Evolutionary conservation across 1,140 invertebrate species (phyloP).

Genomic region (Drosophila parabipectinata): DNA sequence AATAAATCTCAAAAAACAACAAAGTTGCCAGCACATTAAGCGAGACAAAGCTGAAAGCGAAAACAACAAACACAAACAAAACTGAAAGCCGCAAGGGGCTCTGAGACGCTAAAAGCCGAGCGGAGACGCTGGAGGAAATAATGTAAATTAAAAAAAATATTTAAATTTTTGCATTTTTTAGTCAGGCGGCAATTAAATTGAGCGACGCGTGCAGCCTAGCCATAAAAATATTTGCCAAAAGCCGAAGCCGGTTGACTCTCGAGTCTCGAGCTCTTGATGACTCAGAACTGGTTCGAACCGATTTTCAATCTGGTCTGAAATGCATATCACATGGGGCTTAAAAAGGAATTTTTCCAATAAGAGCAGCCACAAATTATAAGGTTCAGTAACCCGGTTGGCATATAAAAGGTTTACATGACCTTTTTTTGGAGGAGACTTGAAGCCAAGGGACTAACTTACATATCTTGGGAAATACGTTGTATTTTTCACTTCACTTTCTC

Average conservation of each 20-base stretch:
- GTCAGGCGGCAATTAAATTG: constrained; percentile 71
- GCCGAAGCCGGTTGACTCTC: constrained; percentile 38
- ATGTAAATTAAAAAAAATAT: constrained; percentile 54
- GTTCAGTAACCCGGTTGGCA: not conserved
- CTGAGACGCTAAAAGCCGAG: not conserved
- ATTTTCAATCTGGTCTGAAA: constrained; percentile 38
- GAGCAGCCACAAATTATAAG: not conserved
- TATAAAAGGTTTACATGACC: not conserved
- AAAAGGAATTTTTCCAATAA: constrained; percentile 13
- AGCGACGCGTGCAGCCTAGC: constrained; percentile 71
- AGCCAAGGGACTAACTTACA: too few relatives aligned
- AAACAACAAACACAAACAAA: constrained; percentile 42
- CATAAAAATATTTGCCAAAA: constrained; percentile 56
- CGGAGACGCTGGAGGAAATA: constrained; percentile 7
- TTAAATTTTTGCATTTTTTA: constrained; percentile 59
- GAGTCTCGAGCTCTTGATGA: constrained; percentile 16
- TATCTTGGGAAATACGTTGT: too few relatives aligned
- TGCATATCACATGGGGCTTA: not conserved
- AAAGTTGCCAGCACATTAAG: constrained; percentile 52
- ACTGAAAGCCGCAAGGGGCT: not conserved
- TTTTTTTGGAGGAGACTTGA: not conserved
- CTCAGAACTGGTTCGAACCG: constrained; percentile 46
- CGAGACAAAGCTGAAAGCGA: constrained; percentile 73
- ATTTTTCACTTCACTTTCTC: not conserved
- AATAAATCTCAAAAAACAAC: constrained; percentile 70